Base-by-base conservation (phyloP, 2,113 vertebrate species). In the Hypanus sabinus region DNA sequence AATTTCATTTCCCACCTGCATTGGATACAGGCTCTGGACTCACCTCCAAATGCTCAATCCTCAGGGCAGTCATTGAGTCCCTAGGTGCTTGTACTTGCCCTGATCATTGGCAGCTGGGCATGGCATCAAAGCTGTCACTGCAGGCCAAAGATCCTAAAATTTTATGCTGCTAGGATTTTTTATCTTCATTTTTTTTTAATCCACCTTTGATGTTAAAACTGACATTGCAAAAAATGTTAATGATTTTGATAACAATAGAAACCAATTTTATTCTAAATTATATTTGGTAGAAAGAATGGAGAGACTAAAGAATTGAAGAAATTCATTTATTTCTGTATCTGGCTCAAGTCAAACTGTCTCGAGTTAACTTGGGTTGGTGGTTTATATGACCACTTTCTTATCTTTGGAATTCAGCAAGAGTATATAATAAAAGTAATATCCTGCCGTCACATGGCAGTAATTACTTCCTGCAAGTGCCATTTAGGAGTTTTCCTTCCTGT, bases 361-460 rank as follows among this genome's bases (percentile, higher is more conserved):
- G n/a, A 55, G 91, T 93, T 70, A 93, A 73, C 68, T 93, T 93
- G 91, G 91, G 68, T 93, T 93, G n/a, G 91, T 75, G 91, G 91
- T 93, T 93, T 93, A 46, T 16, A 93, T 46, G 91, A 73, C 70
- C 73, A 46, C 24, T 71, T 55, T 93, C 70, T 71, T 93, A 93
- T 73, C 91, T 93, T 27, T 73, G 91, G 22, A 93, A 93, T 93
- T 75, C 91, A 27, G 70, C 55, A 71, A 73, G 62, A 46, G 22
- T 93, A 73, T 93, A 73, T 93, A 73, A 30, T 73, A 93, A 73
- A 88, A 93, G 68, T 73, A 93, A 93, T 93, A 70, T 93, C 91
- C 91, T 93, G 68, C 70, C 91, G 73, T 93, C 91, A 55, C 91
- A 93, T 46, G 91, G 65, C 90, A 73, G 70, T 93, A 93, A 93